Conservation (phyloP, 2,888 invertebrate species). For the Dryobota labecula region DNA sequence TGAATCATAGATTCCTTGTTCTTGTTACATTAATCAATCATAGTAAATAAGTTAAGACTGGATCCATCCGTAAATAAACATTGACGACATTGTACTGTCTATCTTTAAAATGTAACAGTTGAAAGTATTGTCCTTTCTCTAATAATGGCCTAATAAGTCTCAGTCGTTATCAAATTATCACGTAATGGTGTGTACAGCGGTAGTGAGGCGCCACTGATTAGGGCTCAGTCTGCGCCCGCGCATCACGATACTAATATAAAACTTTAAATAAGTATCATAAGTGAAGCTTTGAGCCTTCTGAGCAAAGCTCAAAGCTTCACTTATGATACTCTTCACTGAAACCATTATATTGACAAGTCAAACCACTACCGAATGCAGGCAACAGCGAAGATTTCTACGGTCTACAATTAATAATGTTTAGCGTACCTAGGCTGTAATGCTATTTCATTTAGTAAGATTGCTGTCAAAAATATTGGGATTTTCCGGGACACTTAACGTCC, state of each 20-base stretch:
- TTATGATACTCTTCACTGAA: not conserved
- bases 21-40: conserved; percentile 24
- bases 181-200: conserved; percentile 15
- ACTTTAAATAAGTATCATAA: too few species aligned
- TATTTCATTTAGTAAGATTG: not conserved
- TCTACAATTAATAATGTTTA: not conserved
- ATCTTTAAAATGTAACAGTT: conserved; percentile 6
- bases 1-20: conserved; percentile 22
- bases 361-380: not conserved
- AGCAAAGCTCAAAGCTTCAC: too few species aligned
- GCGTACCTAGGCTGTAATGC: too few species aligned
- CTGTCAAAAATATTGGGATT: not conserved
- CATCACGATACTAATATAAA: not conserved
- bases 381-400: not conserved
- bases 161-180: conserved; percentile 34
- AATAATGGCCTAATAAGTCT: conserved; percentile 2
- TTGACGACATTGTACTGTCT: not conserved
- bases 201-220: conserved; percentile 45
- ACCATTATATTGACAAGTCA: not conserved
- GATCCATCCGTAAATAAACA: conserved; percentile 1
- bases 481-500: too few species aligned
- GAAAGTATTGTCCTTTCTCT: not conserved
- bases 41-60: not conserved
- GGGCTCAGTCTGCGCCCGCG: conserved; percentile 10
- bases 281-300: too few species aligned